phyloP scores from a whole-genome alignment of 2,113 vertebrate species.

The Lagopus leucura region DNA sequence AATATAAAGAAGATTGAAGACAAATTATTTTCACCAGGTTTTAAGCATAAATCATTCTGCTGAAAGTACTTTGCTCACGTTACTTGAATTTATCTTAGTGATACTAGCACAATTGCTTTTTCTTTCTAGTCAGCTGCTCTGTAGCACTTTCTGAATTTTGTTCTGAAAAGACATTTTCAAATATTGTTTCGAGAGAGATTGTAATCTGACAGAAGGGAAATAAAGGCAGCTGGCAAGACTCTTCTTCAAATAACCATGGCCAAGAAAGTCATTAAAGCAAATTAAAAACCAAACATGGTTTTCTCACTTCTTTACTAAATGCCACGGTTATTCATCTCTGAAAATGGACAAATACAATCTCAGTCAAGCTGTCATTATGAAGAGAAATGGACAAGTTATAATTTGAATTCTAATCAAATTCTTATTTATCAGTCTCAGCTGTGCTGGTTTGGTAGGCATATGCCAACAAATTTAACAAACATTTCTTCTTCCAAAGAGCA shows the following conservation, averaged over 20 bases:
- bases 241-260: slow-evolving; percentile 47
- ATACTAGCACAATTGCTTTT: neutral
- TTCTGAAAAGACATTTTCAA: slow-evolving; percentile 63
- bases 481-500: slow-evolving; percentile 15
- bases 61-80: slow-evolving; percentile 9
- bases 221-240: slow-evolving; percentile 41
- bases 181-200: slow-evolving; percentile 57
- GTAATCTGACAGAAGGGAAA: slow-evolving; percentile 53
- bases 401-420: slow-evolving; percentile 57
- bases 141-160: slow-evolving; percentile 30
- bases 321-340: slow-evolving; percentile 54
- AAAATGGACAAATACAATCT: slow-evolving; percentile 56
- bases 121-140: slow-evolving; percentile 46
- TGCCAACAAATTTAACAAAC: slow-evolving; percentile 23
- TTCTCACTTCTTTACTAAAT: slow-evolving; percentile 47
- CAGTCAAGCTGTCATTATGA: slow-evolving; percentile 58
- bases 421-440: slow-evolving; percentile 47
- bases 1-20: slow-evolving; percentile 50
- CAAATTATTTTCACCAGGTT: slow-evolving; percentile 44
- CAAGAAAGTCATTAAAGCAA: slow-evolving; percentile 61
- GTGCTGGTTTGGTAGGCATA: slow-evolving; percentile 1
- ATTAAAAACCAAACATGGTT: slow-evolving; percentile 50
- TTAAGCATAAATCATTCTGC: slow-evolving; percentile 49
- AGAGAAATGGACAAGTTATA: slow-evolving; percentile 34
- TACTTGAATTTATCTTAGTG: slow-evolving; percentile 16